Evolutionary conservation across 2,113 vertebrate genomes (phyloP).

Genomic region (Plestiodon gilberti): DNA sequence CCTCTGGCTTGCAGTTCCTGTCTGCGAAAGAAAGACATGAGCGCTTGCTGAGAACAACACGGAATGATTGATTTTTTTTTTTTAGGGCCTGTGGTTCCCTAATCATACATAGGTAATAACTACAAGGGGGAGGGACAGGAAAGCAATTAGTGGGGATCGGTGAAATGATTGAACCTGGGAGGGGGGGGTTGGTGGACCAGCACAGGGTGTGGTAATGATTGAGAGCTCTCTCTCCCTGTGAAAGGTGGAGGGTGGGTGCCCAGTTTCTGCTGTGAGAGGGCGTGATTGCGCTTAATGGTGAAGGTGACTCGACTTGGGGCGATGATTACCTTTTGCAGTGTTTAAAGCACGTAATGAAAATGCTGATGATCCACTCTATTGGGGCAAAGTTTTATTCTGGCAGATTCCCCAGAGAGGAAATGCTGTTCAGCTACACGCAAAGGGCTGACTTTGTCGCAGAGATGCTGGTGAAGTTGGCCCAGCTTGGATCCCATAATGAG

Average conservation of each 20-base stretch:
- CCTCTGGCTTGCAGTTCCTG: neutral
- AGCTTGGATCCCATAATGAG: too few species aligned
- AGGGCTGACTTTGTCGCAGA: neutral
- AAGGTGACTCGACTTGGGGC: conserved; percentile 33
- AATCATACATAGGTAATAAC: conserved; percentile 39
- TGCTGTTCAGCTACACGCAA: neutral
- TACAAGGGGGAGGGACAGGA: conserved; percentile 24
- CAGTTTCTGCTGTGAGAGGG: neutral
- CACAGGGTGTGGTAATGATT: neutral
- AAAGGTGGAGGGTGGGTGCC: conserved; percentile 37
- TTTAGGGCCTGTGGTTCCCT: conserved; percentile 17
- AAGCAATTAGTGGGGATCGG: conserved; percentile 42
- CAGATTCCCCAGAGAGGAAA: neutral
- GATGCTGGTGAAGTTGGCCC: too few species aligned
- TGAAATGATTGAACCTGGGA: conserved; percentile 41
- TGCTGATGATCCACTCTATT: neutral
- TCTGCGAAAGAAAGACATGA: neutral
- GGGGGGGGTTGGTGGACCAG: neutral
- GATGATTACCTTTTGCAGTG: neutral
- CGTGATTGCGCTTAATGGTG: conserved; percentile 32
- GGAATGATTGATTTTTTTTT: neutral
- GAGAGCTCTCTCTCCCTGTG: neutral
- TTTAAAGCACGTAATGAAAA: neutral
- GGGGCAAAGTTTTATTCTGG: neutral
- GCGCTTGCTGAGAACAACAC: neutral